Evolutionary conservation across 2,888 invertebrate genomes (phyloP), one percentile per base, ranked within the genome.

Genomic region (Myopa tessellatipennis): DNA sequence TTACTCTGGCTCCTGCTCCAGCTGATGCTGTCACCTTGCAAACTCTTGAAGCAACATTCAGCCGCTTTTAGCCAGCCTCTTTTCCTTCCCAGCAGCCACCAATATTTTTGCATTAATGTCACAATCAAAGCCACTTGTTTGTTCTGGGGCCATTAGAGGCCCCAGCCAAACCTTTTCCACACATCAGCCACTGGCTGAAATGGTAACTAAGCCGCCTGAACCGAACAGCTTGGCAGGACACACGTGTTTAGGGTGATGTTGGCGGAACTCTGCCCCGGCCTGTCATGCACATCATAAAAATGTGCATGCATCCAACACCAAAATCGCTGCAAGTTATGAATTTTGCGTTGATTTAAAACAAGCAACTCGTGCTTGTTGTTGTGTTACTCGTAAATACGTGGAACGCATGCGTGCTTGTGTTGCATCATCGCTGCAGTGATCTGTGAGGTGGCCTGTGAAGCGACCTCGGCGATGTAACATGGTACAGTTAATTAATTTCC

Each of bases 61-160:
- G 61, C 26, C 34, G 10, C 34, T 12, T 36, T 1, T 4, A 16
- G 34, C 65, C 65, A 65, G 38, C 65, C 65, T 34, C 34, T 36
- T 65, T 34, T 38, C 12, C n/a, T 38, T 45, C 50, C 50, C 34
- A 5, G 14, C 60, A 36, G 36, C 58, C n/a, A 40, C 26, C 52
- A 65, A 67, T 74, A 74, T 65, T 67, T 68, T 75, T 75, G 75
- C 75, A 40, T 75, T 68, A 52, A 75, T 75, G 75, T 75, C 75
- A 75, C 68, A 75, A 68, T 75, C 68, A 75, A 38, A 75, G 38
- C 45, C 61, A 50, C 68, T 65, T 67, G 65, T 74, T 74, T 74
- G 73, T 63, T 67, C 67, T 55, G 55, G 18, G 63, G 61, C 16
- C 50, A 45, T 18, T 63, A 26, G 7, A 73, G 26, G 12, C 4